Conservation (phyloP, 1,140 invertebrate species). For the Danaus plexippus region DNA sequence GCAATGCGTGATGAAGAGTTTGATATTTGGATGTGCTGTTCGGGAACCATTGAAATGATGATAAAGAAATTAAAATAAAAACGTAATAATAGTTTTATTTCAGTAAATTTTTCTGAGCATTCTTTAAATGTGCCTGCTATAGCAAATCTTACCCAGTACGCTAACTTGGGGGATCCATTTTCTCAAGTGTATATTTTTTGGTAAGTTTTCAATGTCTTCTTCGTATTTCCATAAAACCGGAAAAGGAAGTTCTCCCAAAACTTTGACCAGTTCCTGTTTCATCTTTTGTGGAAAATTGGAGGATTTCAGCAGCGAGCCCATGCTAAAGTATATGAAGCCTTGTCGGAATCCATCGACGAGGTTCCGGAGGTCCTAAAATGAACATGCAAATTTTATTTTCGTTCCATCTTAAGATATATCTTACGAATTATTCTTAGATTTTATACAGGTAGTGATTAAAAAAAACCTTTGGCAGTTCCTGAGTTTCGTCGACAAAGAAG, state of each 20-base stretch:
- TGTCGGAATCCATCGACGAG: constrained; percentile 58
- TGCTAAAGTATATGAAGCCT: constrained; percentile 73
- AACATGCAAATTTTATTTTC: constrained; percentile 4
- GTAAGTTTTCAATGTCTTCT: constrained; percentile 35
- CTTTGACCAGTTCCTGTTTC: constrained; percentile 19
- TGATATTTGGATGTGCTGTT: constrained; percentile 39
- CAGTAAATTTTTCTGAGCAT: background rate
- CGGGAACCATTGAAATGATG: background rate
- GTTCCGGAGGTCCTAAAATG: constrained; percentile 55
- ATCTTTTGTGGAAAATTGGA: constrained; percentile 29
- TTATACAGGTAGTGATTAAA: too few relatives aligned
- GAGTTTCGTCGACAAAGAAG: constrained; percentile 63
- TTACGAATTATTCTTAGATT: too few relatives aligned
- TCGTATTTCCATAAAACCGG: constrained; percentile 72
- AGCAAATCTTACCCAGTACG: constrained; percentile 57
- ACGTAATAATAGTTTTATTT: background rate
- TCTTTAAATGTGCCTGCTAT: background rate
- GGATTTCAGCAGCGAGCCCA: constrained; percentile 65
- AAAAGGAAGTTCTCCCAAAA: constrained; percentile 29
- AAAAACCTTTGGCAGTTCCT: constrained; percentile 39
- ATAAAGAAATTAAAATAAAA: background rate
- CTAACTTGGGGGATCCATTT: constrained; percentile 77
- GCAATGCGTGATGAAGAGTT: constrained; percentile 78
- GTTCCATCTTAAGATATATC: constrained; percentile 6
- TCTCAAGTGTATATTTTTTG: constrained; percentile 72